A percentile compares a stretch with the other conserved stretches of the same genome.
These are phyloP conservation scores for Amphipyra berbera DNA, from an alignment of 2,888 invertebrate species.

Conservation along the genomic window DNA sequence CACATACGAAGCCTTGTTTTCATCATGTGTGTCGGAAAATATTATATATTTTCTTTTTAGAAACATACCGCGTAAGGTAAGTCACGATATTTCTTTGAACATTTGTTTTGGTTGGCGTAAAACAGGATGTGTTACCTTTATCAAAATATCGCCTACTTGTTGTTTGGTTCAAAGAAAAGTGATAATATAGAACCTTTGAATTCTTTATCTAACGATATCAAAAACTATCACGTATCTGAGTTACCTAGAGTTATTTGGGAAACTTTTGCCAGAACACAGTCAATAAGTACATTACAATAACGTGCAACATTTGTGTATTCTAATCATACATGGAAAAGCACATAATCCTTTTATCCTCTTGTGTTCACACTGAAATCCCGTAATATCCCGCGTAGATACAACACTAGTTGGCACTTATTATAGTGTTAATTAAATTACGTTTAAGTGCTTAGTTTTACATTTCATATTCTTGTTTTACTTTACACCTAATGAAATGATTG, in stretches of 20 bases:
- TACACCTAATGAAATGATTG: constrained; percentile 30
- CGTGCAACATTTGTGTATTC: not conserved
- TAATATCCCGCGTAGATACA: constrained; percentile 33
- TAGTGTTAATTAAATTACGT: constrained; percentile 59
- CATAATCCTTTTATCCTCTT: constrained; percentile 32
- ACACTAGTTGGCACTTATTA: constrained; percentile 52
- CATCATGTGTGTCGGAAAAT: constrained; percentile 15
- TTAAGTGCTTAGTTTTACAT: constrained; percentile 53
- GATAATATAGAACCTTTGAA: constrained; percentile 9
- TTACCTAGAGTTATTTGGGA: not conserved
- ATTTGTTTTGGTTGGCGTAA: constrained; percentile 20
- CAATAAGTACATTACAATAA: not conserved
- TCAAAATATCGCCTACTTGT: constrained; percentile 24
- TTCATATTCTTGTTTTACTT: constrained; percentile 40
- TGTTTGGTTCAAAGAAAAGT: constrained; percentile 27
- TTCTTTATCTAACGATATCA: constrained; percentile 7
- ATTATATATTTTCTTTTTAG: constrained; percentile 20
- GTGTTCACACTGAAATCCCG: constrained; percentile 17
- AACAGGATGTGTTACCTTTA: constrained; percentile 9
- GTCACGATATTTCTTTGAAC: constrained; percentile 40
- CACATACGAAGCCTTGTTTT: constrained; percentile 28
- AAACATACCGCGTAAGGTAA: constrained; percentile 16
- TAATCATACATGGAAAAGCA: constrained; percentile 13
- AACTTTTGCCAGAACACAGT: not conserved
- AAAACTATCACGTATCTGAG: not conserved